Evolutionary conservation across 2,888 invertebrate genomes (phyloP), one percentile per base, ranked within the genome.

Genomic region (Scrobipalpa atriplicella): DNA sequence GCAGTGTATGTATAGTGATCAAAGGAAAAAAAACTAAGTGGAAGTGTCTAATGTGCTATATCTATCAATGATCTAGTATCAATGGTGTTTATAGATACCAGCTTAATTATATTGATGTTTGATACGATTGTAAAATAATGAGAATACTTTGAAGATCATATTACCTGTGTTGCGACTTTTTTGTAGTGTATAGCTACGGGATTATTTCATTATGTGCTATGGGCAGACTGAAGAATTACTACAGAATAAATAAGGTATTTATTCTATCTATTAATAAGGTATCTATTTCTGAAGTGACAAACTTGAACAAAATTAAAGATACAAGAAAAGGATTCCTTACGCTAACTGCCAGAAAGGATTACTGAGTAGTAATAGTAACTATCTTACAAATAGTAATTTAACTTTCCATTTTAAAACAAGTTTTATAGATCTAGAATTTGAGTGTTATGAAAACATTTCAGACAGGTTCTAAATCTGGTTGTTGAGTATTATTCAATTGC

Each of bases 131-230:
- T 10, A n/a, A 47, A 47, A 47, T n/a, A 47, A 47, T 47, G 47
- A 47, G 47, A 47, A n/a, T 47, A 47, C 47, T 47, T 47, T 47
- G 47, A n/a, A 47, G 47, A 47, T 47, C 16, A 47, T 16, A n/a
- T 47, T n/a, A 16, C 47, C 47, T 47, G n/a, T 47, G 47, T 5
- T 7, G 47, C n/a, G 47, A 47, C 47, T 16, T 47, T 16, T 47
- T n/a, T 47, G n/a, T 16, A 7, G 47, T 47, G n/a, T 47, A 47
- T 6, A n/a, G 47, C 16, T 16, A 47, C 47, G 16, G 16, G n/a
- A 47, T 47, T 13, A 43, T 43, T 2, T 43, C 13, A 13, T 43
- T 47, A 47, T 47, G 47, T 47, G 47, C 47, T 47, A 47, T 47
- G 47, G 47, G 47, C 47, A 47, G 47, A 8, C 47, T 47, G n/a